A percentile compares a stretch with the other conserved stretches of the same genome.
Evolutionary conservation across 2,113 vertebrate genomes (phyloP).

Genomic region (Rhynchopsitta pachyrhyncha): DNA sequence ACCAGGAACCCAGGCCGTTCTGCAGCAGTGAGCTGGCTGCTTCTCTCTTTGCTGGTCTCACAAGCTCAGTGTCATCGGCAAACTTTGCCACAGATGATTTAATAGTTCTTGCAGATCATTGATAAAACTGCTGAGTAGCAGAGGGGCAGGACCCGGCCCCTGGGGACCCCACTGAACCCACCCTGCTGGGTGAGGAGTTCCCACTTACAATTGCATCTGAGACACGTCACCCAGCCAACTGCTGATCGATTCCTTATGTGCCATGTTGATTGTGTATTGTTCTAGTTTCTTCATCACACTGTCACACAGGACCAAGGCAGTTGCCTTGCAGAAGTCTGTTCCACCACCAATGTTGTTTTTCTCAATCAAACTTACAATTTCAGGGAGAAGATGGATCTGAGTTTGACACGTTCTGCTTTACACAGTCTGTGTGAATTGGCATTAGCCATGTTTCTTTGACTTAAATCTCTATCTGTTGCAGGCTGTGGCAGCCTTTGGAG

Average conservation of each 20-base stretch:
- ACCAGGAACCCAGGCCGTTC: not conserved
- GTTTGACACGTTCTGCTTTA: not conserved
- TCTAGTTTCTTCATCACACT: not conserved
- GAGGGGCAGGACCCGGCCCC: not conserved
- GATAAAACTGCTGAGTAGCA: not conserved
- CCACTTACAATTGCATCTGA: conserved; percentile 19
- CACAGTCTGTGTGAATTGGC: not conserved
- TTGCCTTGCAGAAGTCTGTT: not conserved
- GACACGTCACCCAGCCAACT: conserved; percentile 12
- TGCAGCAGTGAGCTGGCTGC: not conserved
- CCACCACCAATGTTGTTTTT: not conserved
- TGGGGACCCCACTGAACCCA: not conserved
- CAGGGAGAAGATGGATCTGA: not conserved
- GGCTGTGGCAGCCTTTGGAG: not conserved
- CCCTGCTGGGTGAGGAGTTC: conserved; percentile 29
- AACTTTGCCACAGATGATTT: conserved; percentile 15
- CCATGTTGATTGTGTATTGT: conserved; percentile 1
- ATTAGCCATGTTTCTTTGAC: not conserved
- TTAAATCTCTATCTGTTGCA: too few species aligned
- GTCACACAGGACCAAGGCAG: not conserved
- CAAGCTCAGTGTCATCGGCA: not conserved
- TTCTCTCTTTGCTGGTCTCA: not conserved
- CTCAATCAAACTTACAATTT: not conserved
- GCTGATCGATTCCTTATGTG: conserved; percentile 20
- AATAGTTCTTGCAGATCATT: conserved; percentile 30